Conservation (phyloP, 2,113 vertebrate species). For the Prionailurus viverrinus region DNA sequence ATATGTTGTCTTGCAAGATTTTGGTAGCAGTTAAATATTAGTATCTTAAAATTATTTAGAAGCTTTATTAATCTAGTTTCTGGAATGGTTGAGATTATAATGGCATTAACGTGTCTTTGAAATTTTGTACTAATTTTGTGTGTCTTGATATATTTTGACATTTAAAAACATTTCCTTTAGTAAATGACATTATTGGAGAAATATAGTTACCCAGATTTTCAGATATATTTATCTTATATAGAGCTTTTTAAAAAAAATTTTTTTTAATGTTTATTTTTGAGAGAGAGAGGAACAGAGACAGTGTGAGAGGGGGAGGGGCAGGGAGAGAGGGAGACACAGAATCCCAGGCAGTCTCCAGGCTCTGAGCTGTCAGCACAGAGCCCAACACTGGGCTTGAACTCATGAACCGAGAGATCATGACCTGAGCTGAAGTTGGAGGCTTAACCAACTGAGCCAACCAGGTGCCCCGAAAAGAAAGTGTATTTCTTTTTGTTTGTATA, state of each 20-base stretch:
- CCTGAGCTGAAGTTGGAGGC: background rate
- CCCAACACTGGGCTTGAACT: rapidly evolving
- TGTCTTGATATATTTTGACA: background rate
- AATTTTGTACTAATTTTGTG: background rate
- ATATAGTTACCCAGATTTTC: background rate
- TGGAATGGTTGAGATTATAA: background rate
- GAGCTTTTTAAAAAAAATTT: no score
- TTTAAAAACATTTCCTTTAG: background rate
- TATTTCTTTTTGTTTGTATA: background rate
- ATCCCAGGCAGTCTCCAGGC: background rate
- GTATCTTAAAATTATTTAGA: slow-evolving; percentile 35
- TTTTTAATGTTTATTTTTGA: background rate
- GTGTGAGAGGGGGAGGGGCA: background rate
- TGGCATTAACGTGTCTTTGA: background rate
- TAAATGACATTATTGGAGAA: background rate
- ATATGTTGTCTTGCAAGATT: background rate
- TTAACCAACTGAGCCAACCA: background rate
- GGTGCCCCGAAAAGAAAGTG: background rate
- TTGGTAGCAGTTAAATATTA: background rate
- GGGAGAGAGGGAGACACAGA: background rate
- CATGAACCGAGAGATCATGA: background rate
- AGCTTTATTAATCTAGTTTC: background rate
- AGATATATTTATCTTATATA: background rate
- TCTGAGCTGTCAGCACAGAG: background rate
- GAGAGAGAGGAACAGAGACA: background rate